phyloP scores from a whole-genome alignment of 2,888 invertebrate genomes.

The Ormia ochracea region DNA sequence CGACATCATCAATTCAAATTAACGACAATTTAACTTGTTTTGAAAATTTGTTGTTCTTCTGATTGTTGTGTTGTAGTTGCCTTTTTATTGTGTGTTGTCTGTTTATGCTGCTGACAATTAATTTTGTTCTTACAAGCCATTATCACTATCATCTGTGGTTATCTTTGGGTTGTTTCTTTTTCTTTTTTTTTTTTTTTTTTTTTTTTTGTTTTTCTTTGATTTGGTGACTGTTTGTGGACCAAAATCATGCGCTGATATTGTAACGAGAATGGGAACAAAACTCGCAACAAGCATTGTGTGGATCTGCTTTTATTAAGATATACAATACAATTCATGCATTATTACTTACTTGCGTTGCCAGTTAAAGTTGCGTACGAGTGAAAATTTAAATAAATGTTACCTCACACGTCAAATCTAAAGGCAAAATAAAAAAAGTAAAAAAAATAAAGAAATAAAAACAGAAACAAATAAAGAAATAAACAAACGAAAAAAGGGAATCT shows the following conservation, averaged over 20 bases:
- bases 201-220: too few species aligned
- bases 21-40: constrained; percentile 53
- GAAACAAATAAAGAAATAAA: neutral
- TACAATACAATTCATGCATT: neutral
- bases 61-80: constrained; percentile 20
- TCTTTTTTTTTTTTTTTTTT: too few species aligned
- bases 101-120: constrained; percentile 68
- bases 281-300: neutral
- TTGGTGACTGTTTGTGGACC: constrained; percentile 20
- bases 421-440: neutral
- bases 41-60: constrained; percentile 34
- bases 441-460: neutral
- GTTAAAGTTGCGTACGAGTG: constrained; percentile 64
- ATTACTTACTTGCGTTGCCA: constrained; percentile 15
- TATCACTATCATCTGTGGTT: constrained; percentile 71
- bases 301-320: constrained; percentile 27
- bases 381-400: constrained; percentile 57
- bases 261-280: constrained; percentile 29
- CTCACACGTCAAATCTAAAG: constrained; percentile 51
- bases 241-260: constrained; percentile 41
- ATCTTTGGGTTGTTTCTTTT: constrained; percentile 34
- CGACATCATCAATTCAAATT: constrained; percentile 44
- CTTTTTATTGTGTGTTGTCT: constrained; percentile 6
- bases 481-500: neutral
- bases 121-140: constrained; percentile 75